Base-by-base conservation (phyloP, 2,888 invertebrate genomes). In the Volucella inflata region DNA sequence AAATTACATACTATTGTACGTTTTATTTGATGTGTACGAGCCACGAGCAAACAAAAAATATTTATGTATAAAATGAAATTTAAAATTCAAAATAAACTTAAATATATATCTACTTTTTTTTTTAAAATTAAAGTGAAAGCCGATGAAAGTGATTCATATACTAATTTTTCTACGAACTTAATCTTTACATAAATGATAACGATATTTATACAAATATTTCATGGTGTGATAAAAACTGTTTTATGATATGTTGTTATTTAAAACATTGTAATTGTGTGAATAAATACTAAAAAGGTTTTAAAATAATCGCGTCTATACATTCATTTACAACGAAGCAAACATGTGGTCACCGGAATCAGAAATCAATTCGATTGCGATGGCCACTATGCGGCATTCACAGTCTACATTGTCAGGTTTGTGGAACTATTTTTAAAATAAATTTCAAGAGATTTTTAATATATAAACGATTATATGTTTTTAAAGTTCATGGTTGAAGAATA, bases 351-450 rank as follows among this genome's bases (percentile, higher is more conserved):
- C 94, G 55, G 95, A 94, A 89, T 94, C 94, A 87, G 96, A 96
- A 94, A 96, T 96, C 92, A 96, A 95, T 92, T 96, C 97, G 89
- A 96, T 97, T 92, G 97, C 96, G 91, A 97, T 97, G 96, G 91
- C 91, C 83, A 95, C 95, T 87, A 93, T 95, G 93, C 94, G 94
- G 89, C 94, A 95, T 90, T 95, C 95, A 91, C 93, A 94, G 89
- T 95, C 95, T 91, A 94, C 94, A 91, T 95, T 96, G 90, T 96
- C 96, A 90, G 96, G 96, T 93, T 93, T 94, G 94, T 93, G 79
- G 68, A 8, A 21, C 40, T 30, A 8, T 51, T 42, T 17, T 38
- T 57, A 50, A 16, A 10, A 50, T 46, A 16, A 53, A 53, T n/a
- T 0, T 8, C 0, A 42, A 21, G 4, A 64, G 3, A 59, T 30